A percentile compares a stretch with the other conserved stretches of the same genome.
phyloP scores from a whole-genome alignment of 2,113 vertebrate species.

The Oncorhynchus tshawytscha region DNA sequence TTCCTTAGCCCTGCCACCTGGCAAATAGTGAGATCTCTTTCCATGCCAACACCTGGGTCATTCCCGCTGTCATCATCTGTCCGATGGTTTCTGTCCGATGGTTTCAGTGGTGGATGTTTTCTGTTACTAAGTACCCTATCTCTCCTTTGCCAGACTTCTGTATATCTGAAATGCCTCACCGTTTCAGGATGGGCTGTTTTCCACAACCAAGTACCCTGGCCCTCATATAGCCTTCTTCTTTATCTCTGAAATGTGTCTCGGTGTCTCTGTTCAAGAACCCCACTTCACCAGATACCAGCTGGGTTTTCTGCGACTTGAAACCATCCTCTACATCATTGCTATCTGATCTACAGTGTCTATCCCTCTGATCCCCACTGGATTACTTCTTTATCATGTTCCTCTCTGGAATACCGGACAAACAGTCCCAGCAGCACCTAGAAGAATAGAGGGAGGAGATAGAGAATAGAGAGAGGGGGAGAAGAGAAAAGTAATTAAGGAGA shows the following conservation, averaged over 20 bases:
- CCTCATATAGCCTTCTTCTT: background rate
- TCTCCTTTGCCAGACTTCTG: background rate
- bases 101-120: background rate
- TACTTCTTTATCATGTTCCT: background rate
- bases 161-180: background rate
- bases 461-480: background rate
- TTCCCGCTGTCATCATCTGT: background rate
- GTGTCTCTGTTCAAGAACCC: background rate
- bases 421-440: background rate
- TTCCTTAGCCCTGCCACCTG: background rate
- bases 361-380: background rate
- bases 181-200: no score
- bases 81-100: background rate
- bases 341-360: background rate
- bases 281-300: background rate
- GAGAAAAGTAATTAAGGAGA: constrained; percentile 18
- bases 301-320: background rate
- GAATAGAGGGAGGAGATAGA: background rate
- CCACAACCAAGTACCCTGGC: no score
- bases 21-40: background rate
- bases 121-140: no score
- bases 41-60: background rate
- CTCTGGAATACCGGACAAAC: background rate
- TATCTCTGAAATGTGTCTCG: background rate
- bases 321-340: background rate